These are phyloP conservation scores for Armadillidium nasatum DNA, from an alignment of 1,140 invertebrate genomes.

Conservation along the genomic window DNA sequence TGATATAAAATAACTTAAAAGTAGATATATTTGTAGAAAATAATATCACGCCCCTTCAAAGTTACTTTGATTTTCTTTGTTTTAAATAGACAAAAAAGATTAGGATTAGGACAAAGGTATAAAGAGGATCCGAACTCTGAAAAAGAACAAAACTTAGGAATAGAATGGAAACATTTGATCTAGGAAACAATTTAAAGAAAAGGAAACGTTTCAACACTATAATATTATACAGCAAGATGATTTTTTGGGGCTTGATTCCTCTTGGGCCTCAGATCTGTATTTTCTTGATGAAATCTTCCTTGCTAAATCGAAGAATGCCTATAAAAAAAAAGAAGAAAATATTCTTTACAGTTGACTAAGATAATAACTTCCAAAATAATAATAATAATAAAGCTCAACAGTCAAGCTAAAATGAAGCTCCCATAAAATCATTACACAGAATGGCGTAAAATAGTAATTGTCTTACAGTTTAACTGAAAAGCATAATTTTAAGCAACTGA, in stretches of 20 bases:
- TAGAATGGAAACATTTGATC: no score
- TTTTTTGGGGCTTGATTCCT: slow-evolving; percentile 33
- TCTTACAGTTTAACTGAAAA: background rate
- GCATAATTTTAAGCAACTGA: background rate
- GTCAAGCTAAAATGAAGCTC: no score
- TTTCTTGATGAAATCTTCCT: slow-evolving; percentile 54
- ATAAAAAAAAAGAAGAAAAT: slow-evolving; percentile 40
- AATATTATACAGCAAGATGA: slow-evolving; percentile 32
- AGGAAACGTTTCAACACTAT: background rate
- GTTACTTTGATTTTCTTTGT: no score
- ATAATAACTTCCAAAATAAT: background rate
- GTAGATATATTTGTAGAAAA: no score
- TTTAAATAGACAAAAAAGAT: no score
- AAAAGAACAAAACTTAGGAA: no score
- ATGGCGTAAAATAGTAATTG: background rate
- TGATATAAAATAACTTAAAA: no score
- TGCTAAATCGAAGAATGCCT: slow-evolving; percentile 57
- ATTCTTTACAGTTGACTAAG: background rate
- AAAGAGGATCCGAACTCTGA: no score
- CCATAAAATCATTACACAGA: no score
- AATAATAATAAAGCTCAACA: background rate
- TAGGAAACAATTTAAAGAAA: no score
- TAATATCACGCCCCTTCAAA: no score
- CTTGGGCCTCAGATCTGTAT: slow-evolving; percentile 38
- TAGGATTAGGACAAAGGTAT: no score